Evolutionary conservation across 2,113 vertebrate species (phyloP).

Genomic region (Strigops habroptila): DNA sequence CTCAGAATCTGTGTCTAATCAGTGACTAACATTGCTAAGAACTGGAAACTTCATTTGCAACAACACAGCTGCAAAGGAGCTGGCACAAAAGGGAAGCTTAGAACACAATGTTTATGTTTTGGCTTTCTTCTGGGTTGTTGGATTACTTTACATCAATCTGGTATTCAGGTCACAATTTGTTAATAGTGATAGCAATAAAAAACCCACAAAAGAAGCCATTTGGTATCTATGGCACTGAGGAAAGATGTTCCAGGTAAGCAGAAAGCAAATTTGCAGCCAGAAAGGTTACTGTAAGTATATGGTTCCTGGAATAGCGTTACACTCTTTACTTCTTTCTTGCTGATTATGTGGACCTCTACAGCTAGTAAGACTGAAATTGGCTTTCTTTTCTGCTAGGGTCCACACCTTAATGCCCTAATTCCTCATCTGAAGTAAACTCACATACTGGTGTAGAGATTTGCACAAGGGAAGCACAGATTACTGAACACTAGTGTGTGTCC

Average conservation of each 20-base stretch:
- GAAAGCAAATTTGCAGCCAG: not conserved
- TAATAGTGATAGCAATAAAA: not conserved
- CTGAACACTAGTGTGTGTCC: not conserved
- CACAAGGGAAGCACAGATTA: not conserved
- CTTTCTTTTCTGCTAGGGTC: not conserved
- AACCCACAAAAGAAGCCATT: not conserved
- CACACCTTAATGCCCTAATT: not conserved
- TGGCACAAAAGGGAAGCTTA: not conserved
- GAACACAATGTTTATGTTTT: not conserved
- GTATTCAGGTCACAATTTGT: not conserved
- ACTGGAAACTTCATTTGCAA: not conserved
- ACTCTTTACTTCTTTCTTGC: not conserved
- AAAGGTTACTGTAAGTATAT: not conserved
- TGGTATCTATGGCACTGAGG: not conserved
- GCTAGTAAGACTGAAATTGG: not conserved
- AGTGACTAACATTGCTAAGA: not conserved
- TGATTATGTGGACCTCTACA: not conserved
- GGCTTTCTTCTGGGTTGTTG: not conserved
- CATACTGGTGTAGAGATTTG: not conserved
- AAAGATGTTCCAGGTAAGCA: not conserved
- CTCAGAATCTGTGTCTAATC: conserved; percentile 6
- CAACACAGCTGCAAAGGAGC: not conserved
- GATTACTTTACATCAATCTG: not conserved
- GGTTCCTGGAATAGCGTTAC: not conserved
- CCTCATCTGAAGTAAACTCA: not conserved